These are phyloP conservation scores for Acanthornis magna DNA, from an alignment of 2,797 vertebrate genomes.

Conservation along the genomic window DNA sequence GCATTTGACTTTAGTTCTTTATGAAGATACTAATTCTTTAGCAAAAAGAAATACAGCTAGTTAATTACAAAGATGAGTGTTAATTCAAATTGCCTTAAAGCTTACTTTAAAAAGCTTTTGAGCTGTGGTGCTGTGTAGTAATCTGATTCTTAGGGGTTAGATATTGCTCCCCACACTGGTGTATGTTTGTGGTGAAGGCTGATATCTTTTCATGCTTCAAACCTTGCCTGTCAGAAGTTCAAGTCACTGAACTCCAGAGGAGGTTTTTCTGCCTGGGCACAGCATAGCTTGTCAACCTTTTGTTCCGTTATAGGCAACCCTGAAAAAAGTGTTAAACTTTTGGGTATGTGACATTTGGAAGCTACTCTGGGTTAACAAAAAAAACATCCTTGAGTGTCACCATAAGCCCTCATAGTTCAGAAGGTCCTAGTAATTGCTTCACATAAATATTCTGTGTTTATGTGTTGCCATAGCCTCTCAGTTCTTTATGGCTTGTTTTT, in stretches of 20 bases:
- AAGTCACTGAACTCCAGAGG: neutral
- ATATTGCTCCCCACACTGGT: neutral
- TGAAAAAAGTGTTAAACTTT: neutral
- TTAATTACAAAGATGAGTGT: neutral
- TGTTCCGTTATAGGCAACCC: neutral
- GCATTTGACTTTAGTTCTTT: neutral
- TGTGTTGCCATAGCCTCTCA: neutral
- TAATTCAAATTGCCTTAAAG: neutral
- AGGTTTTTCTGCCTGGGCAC: neutral
- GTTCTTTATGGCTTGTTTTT: neutral
- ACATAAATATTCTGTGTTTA: neutral
- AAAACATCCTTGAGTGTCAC: neutral
- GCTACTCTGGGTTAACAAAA: neutral
- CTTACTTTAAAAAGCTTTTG: neutral
- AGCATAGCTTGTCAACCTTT: neutral
- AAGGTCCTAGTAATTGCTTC: neutral
- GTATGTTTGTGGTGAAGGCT: neutral
- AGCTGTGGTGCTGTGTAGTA: neutral
- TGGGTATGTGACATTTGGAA: neutral
- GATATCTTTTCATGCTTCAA: accelerated
- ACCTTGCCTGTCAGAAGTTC: neutral
- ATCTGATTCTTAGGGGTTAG: neutral
- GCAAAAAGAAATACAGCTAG: neutral
- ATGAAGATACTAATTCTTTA: neutral
- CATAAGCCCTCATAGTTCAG: neutral